phyloP scores from a whole-genome alignment of 2,797 vertebrate species.

The Oophaga sylvatica region DNA sequence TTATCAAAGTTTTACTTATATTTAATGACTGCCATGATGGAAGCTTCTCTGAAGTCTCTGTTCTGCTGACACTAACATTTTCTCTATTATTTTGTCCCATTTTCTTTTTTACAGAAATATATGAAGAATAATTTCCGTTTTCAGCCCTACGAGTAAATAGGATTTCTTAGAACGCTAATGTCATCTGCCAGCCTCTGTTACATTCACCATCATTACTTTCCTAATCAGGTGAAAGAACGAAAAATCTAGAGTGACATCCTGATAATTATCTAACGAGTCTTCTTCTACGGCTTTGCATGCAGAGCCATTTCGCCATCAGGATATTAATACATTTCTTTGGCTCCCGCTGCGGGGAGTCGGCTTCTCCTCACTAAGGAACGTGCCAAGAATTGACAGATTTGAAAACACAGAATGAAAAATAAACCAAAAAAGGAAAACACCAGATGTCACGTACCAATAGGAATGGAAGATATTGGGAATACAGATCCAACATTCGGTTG shows the following conservation, averaged over 20 bases:
- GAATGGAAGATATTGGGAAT: conserved; percentile 97
- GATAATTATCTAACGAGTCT: too few species aligned
- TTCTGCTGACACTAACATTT: neutral
- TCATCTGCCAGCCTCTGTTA: neutral
- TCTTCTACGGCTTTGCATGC: neutral
- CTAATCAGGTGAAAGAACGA: neutral
- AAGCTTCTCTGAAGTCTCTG: neutral
- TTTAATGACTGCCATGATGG: neutral
- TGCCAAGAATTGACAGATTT: neutral
- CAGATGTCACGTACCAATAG: conserved; percentile 82
- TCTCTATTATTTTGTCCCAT: neutral
- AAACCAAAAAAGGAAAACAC: neutral
- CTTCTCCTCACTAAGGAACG: neutral
- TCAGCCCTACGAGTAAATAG: neutral
- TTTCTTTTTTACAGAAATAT: neutral
- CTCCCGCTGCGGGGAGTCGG: neutral
- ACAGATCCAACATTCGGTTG: conserved; percentile 96
- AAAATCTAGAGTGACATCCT: too few species aligned
- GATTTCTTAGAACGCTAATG: neutral
- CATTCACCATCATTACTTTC: neutral
- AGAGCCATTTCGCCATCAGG: neutral
- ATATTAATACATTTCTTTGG: neutral
- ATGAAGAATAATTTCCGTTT: neutral
- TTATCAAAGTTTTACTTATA: neutral
- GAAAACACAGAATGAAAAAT: neutral